Evolutionary conservation across 1,140 invertebrate species (phyloP).

Genomic region (Chionoecetes opilio): DNA sequence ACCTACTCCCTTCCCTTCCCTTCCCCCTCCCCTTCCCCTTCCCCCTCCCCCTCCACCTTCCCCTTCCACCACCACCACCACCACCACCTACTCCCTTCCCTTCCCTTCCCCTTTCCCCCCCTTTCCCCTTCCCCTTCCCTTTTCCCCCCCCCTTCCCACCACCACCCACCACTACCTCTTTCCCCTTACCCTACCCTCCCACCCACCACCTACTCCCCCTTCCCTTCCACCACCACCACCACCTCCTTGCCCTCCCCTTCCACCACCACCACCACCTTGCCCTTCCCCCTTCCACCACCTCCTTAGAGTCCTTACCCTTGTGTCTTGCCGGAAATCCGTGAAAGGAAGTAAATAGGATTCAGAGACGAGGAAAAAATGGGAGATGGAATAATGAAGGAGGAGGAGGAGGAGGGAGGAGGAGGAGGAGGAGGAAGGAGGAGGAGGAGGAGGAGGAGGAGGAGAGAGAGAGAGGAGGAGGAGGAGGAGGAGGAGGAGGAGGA

Average conservation of each 20-base stretch:
- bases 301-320: background rate
- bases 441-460: background rate
- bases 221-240: background rate
- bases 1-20: too few species aligned
- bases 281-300: background rate
- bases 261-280: too few species aligned
- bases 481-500: background rate
- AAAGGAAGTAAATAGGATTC: constrained; percentile 21
- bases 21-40: too few species aligned
- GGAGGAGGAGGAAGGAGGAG: background rate
- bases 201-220: too few species aligned
- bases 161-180: too few species aligned
- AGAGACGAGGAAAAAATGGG: background rate
- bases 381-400: background rate
- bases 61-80: too few species aligned
- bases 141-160: too few species aligned
- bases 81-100: too few species aligned
- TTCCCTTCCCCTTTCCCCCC: too few species aligned
- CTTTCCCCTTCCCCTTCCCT: too few species aligned
- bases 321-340: background rate
- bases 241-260: background rate
- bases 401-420: background rate
- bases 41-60: too few species aligned
- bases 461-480: background rate
- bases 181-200: too few species aligned